A percentile compares a stretch with the other conserved stretches of the same genome.
phyloP scores from a whole-genome alignment of 2,113 vertebrate species.

The Girardinichthys multiradiatus region DNA sequence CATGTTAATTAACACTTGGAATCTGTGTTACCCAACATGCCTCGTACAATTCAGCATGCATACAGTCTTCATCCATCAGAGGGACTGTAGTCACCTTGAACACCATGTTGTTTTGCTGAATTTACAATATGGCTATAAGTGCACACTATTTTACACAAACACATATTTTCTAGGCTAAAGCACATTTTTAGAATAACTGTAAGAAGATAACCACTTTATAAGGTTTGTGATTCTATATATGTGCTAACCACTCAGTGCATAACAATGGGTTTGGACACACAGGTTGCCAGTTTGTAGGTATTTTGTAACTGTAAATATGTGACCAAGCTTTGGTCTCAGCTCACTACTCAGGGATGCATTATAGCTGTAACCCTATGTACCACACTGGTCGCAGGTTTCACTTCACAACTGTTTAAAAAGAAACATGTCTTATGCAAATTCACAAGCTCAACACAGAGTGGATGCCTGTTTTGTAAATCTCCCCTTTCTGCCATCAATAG shows the following conservation, averaged over 20 bases:
- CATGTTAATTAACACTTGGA: too few species aligned
- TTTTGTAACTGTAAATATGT: neutral
- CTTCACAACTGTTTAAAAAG: neutral
- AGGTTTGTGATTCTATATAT: neutral
- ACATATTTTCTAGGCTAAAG: too few species aligned
- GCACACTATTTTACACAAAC: too few species aligned
- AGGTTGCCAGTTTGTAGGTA: neutral
- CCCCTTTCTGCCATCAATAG: slow-evolving; percentile 12
- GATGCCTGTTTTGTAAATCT: slow-evolving; percentile 18
- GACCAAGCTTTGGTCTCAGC: too few species aligned
- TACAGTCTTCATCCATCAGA: too few species aligned
- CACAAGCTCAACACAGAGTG: slow-evolving; percentile 4
- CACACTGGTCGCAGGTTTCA: neutral
- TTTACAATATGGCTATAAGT: too few species aligned
- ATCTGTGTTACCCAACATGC: too few species aligned
- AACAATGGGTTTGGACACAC: neutral
- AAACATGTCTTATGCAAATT: neutral
- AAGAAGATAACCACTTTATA: too few species aligned
- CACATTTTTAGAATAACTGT: too few species aligned
- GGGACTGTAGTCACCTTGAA: too few species aligned
- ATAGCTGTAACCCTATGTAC: neutral
- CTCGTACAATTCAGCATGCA: too few species aligned
- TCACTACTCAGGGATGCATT: neutral
- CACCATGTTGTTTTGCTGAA: too few species aligned
- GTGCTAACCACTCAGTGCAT: neutral